A percentile compares a stretch with the other conserved stretches of the same genome.
These are phyloP conservation scores for Hemichromis elongatus DNA, from an alignment of 2,113 vertebrate species.

Conservation along the genomic window DNA sequence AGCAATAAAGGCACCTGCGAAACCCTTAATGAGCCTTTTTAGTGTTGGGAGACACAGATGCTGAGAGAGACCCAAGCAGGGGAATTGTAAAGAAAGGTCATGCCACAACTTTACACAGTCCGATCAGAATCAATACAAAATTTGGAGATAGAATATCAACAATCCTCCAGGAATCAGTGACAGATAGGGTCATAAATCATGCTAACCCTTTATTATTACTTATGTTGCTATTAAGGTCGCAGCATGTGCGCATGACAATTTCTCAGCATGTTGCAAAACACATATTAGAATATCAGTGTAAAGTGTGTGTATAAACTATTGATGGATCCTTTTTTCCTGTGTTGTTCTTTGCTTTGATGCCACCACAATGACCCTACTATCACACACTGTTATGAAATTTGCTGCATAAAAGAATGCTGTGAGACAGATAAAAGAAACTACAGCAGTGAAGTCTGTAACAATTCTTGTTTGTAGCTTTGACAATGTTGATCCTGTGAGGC, in stretches of 20 bases:
- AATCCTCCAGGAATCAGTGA: constrained; percentile 60
- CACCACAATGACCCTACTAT: constrained; percentile 26
- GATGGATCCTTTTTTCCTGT: background rate
- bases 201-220: constrained; percentile 63
- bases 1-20: constrained; percentile 60
- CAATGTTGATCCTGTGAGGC: constrained; percentile 72
- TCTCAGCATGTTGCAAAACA: constrained; percentile 5
- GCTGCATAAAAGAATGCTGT: constrained; percentile 53
- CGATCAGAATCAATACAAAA: constrained; percentile 75
- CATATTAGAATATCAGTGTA: constrained; percentile 2
- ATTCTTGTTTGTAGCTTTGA: constrained; percentile 69
- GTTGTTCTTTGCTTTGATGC: constrained; percentile 26
- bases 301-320: background rate
- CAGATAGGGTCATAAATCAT: constrained; percentile 73
- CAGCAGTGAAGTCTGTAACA: constrained; percentile 65
- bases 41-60: constrained; percentile 59
- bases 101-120: constrained; percentile 68
- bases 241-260: background rate
- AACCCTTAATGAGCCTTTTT: constrained; percentile 58
- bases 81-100: constrained; percentile 69
- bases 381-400: constrained; percentile 43
- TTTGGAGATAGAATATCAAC: constrained; percentile 63
- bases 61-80: constrained; percentile 17
- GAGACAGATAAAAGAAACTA: constrained; percentile 62
- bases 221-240: constrained; percentile 40